phyloP scores from a whole-genome alignment of 1,140 invertebrate genomes.

The Neodiprion fabricii region DNA sequence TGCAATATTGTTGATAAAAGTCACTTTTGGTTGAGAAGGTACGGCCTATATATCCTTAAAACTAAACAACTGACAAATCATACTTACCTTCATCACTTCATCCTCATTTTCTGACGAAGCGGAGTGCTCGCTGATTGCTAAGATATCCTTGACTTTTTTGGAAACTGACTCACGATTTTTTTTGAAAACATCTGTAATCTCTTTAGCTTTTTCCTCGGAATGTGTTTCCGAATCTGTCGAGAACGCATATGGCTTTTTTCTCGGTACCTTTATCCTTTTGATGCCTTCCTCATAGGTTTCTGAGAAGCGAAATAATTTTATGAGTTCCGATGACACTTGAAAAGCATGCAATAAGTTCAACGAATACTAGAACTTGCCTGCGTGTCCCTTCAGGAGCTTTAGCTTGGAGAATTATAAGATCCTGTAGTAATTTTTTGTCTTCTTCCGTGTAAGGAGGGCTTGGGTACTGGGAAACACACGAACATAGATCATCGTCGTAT shows the following conservation, averaged over 20 bases:
- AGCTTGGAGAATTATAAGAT: neutral
- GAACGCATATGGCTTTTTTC: neutral
- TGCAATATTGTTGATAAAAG: too few species aligned
- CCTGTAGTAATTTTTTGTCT: neutral
- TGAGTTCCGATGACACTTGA: neutral
- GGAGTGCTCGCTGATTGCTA: neutral
- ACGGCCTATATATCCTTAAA: too few species aligned
- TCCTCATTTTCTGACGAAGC: neutral
- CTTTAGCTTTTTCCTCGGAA: neutral
- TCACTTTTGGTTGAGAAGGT: too few species aligned
- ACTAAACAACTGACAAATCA: too few species aligned
- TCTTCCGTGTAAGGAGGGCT: neutral
- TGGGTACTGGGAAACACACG: neutral
- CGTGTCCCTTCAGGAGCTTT: neutral
- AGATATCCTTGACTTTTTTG: neutral
- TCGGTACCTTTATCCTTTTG: neutral
- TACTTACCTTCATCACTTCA: neutral
- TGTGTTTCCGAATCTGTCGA: neutral
- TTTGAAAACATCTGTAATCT: neutral
- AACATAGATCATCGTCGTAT: neutral
- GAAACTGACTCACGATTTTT: neutral
- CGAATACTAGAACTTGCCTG: neutral
- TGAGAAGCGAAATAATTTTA: neutral
- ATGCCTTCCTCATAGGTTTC: neutral
- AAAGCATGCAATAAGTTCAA: neutral